Evolutionary conservation across 2,888 invertebrate genomes (phyloP).

Genomic region (Megalurothrips usitatus): DNA sequence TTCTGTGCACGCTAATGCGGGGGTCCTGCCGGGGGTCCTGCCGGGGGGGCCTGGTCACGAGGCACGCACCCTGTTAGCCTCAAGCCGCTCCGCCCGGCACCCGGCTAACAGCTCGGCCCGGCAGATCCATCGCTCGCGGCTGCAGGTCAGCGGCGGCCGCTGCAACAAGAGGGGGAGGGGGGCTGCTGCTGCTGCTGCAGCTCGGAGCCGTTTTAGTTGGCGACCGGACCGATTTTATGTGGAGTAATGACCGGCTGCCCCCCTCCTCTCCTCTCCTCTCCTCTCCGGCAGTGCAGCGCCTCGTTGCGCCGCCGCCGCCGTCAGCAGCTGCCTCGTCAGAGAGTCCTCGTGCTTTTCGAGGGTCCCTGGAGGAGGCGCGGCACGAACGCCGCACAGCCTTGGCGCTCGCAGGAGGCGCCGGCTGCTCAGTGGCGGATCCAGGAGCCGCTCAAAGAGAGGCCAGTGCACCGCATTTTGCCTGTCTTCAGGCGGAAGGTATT

Average conservation of each 20-base stretch:
- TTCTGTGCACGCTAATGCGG: too few relatives aligned
- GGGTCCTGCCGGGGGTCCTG: too few relatives aligned
- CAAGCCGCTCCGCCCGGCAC: not conserved
- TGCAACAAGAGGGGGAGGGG: not conserved
- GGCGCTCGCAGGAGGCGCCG: not conserved
- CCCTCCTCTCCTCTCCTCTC: too few relatives aligned
- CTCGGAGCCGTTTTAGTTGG: too few relatives aligned
- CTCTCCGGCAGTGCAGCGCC: not conserved
- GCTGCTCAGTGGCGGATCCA: too few relatives aligned
- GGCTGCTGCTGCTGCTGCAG: not conserved
- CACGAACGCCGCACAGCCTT: not conserved
- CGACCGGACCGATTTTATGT: not conserved
- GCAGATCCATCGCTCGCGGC: not conserved
- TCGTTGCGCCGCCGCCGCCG: too few relatives aligned
- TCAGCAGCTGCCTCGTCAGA: not conserved
- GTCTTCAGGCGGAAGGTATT: too few relatives aligned
- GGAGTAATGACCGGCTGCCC: not conserved
- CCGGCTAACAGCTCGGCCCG: not conserved
- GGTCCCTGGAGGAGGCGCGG: not conserved
- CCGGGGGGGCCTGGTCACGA: too few relatives aligned
- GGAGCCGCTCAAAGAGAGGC: too few relatives aligned
- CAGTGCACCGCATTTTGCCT: too few relatives aligned
- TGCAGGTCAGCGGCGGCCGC: not conserved
- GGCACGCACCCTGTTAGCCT: too few relatives aligned
- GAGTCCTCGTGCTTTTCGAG: not conserved